Percentiles rank a stretch among this genome's conserved stretches.
Evolutionary conservation across 2,113 vertebrate genomes (phyloP).

Genomic region (Ciconia maguari): DNA sequence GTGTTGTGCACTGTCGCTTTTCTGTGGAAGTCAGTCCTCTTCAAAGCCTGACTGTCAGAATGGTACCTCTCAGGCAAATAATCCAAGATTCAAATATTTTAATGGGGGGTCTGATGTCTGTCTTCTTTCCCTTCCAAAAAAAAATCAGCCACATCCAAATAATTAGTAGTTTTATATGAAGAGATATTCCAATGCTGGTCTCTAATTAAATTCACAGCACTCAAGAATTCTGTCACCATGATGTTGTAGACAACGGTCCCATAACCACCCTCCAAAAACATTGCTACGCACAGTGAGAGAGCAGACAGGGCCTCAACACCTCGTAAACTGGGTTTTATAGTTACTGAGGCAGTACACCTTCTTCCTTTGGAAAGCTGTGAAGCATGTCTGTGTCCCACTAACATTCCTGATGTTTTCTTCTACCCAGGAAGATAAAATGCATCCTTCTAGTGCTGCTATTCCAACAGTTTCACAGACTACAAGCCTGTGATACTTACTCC

Average conservation of each 20-base stretch:
- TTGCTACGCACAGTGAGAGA: background rate
- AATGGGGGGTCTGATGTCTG: background rate
- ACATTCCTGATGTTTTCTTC: background rate
- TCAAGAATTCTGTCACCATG: background rate
- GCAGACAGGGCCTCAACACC: background rate
- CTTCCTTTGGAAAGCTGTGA: background rate
- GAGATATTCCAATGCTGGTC: background rate
- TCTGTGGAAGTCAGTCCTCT: background rate
- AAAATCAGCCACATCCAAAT: background rate
- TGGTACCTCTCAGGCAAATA: background rate
- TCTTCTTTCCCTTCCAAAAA: background rate
- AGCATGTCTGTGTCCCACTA: accelerated
- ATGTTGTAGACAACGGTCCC: background rate
- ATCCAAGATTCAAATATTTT: background rate
- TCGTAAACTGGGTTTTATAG: background rate
- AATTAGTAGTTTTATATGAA: background rate
- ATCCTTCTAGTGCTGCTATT: background rate
- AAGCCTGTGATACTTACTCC: background rate
- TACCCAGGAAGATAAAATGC: background rate
- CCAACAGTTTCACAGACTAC: background rate
- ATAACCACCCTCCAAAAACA: background rate
- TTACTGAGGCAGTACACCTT: background rate
- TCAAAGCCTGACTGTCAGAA: background rate
- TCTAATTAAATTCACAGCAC: background rate
- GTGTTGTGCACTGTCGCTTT: background rate